Evolutionary conservation across 2,888 invertebrate genomes (phyloP).

Genomic region (Bimastos eiseni): DNA sequence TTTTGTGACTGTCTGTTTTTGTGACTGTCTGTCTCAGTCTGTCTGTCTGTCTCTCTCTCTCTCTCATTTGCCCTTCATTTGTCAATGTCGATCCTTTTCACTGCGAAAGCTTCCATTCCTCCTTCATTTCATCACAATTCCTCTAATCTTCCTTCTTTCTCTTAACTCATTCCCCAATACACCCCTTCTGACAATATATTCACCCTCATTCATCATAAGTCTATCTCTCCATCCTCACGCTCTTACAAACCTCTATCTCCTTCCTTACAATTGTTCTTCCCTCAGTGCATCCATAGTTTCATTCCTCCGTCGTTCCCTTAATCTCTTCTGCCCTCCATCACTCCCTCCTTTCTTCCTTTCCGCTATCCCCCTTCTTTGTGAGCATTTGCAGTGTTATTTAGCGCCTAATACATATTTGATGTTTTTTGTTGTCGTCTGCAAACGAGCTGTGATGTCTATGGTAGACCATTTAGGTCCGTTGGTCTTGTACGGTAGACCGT

Average conservation of each 20-base stretch:
- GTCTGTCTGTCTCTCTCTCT: too few species aligned
- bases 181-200: too few species aligned
- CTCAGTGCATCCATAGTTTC: background rate
- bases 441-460: background rate
- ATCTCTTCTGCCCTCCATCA: background rate
- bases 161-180: too few species aligned
- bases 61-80: background rate
- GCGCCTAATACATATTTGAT: slow-evolving; percentile 13
- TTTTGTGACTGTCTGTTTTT: too few species aligned
- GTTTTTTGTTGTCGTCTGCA: background rate
- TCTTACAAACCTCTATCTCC: background rate
- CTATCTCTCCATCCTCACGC: background rate
- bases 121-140: too few species aligned
- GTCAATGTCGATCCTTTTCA: background rate
- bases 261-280: background rate
- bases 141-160: too few species aligned
- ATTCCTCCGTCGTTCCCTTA: background rate
- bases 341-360: background rate
- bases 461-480: background rate
- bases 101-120: background rate
- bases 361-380: background rate
- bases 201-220: background rate
- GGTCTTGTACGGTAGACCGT: background rate
- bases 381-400: background rate
- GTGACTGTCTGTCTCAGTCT: too few species aligned